Evolutionary conservation across 2,888 invertebrate genomes (phyloP).

Genomic region (Schizotus pectinicornis): DNA sequence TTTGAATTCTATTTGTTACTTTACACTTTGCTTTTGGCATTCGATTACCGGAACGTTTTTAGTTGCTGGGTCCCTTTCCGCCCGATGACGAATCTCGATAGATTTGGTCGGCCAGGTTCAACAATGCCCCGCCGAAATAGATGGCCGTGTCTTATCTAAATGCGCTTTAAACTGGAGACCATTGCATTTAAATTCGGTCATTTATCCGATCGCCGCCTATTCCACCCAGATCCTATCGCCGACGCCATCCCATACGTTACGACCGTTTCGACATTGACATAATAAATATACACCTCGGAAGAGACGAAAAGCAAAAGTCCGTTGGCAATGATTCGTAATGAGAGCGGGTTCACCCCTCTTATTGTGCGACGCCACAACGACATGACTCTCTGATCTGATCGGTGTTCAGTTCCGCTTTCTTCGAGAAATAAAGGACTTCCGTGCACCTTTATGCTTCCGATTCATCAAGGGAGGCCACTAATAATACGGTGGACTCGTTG

Average conservation of each 20-base stretch:
- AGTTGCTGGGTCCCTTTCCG: conserved; percentile 7
- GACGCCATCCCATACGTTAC: conserved; percentile 6
- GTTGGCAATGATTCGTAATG: conserved; percentile 37
- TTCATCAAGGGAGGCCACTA: conserved; percentile 55
- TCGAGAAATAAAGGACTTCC: conserved; percentile 55
- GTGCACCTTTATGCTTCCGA: conserved; percentile 56
- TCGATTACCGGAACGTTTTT: background rate
- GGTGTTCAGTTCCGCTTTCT: conserved; percentile 55
- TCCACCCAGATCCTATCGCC: conserved; percentile 9
- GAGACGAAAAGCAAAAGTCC: conserved; percentile 3
- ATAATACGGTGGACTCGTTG: conserved; percentile 54
- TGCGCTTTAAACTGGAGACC: conserved; percentile 56
- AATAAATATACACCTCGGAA: background rate
- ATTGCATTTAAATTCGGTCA: conserved; percentile 60
- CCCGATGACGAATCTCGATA: conserved; percentile 36
- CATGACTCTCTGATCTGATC: conserved; percentile 56
- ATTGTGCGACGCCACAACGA: conserved; percentile 48
- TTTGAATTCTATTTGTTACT: too few species aligned
- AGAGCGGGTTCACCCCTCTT: conserved; percentile 46
- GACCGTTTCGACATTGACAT: background rate
- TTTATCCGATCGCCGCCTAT: conserved; percentile 32
- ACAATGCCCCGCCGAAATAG: conserved; percentile 52
- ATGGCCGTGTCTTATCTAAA: conserved; percentile 60
- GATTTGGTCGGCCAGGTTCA: conserved; percentile 33
- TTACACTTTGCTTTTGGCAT: too few species aligned